A percentile compares a stretch with the other conserved stretches of the same genome.
Evolutionary conservation across 1,140 invertebrate species (phyloP).

Genomic region (Bradysia coprophila): DNA sequence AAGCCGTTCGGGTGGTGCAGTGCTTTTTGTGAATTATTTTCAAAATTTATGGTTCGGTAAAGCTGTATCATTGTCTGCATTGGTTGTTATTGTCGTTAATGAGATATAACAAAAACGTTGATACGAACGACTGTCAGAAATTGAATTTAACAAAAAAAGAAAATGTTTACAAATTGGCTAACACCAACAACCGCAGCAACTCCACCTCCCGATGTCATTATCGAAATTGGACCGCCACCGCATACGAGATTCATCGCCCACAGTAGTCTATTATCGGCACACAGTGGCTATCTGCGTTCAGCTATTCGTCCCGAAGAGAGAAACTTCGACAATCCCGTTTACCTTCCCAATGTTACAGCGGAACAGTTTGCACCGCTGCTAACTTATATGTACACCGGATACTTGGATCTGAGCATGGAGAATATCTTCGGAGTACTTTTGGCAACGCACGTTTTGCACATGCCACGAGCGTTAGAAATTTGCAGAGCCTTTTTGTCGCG

Average conservation of each 20-base stretch:
- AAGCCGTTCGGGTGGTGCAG: no score
- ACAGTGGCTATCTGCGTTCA: conserved; percentile 49
- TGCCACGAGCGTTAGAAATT: conserved; percentile 50
- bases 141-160: background rate
- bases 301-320: conserved; percentile 23
- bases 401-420: conserved; percentile 42
- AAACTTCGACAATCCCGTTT: conserved; percentile 9
- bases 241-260: conserved; percentile 49
- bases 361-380: conserved; percentile 52
- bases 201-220: conserved; percentile 35
- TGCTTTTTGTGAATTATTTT: no score
- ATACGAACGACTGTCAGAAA: no score
- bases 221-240: conserved; percentile 35
- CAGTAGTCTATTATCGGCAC: conserved; percentile 38
- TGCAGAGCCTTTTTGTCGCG: conserved; percentile 32
- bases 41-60: no score
- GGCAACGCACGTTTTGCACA: conserved; percentile 53
- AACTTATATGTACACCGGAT: conserved; percentile 60
- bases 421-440: conserved; percentile 56
- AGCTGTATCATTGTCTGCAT: no score
- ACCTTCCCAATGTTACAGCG: conserved; percentile 28
- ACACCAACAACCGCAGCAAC: conserved; percentile 14
- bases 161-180: conserved; percentile 24
- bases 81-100: no score
- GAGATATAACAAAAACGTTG: no score